These are phyloP conservation scores for Malthinus seriepunctatus DNA, from an alignment of 2,888 invertebrate species.

Conservation along the genomic window DNA sequence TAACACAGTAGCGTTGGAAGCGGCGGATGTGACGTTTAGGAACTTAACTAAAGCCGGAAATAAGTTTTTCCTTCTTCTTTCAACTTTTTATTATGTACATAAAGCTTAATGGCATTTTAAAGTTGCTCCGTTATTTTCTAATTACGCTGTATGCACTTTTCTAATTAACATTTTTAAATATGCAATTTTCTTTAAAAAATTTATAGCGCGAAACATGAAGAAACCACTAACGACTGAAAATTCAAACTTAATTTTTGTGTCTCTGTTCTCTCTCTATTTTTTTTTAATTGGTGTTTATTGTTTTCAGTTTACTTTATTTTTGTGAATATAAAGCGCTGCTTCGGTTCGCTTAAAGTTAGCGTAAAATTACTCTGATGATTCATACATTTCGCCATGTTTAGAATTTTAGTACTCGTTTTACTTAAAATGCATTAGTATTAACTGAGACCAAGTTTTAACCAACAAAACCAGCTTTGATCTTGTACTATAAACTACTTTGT, in stretches of 20 bases:
- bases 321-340: too few relatives aligned
- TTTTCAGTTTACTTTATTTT: too few relatives aligned
- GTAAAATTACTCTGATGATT: too few relatives aligned
- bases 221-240: background rate
- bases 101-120: slow-evolving; percentile 32
- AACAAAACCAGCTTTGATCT: slow-evolving; percentile 21
- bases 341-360: too few relatives aligned
- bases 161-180: slow-evolving; percentile 27
- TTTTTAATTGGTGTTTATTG: too few relatives aligned
- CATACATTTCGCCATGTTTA: too few relatives aligned
- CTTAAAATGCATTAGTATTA: slow-evolving; percentile 10
- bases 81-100: slow-evolving; percentile 28
- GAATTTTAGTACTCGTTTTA: background rate
- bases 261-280: too few relatives aligned
- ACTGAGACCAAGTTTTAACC: slow-evolving; percentile 7
- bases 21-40: slow-evolving; percentile 40
- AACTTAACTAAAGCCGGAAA: slow-evolving; percentile 41
- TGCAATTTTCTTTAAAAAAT: slow-evolving; percentile 12
- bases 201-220: background rate
- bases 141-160: slow-evolving; percentile 24
- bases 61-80: slow-evolving; percentile 38
- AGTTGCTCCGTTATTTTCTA: slow-evolving; percentile 29
- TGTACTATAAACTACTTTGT: slow-evolving; percentile 31
- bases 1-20: slow-evolving; percentile 37
- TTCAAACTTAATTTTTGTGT: too few relatives aligned